Base-by-base conservation (phyloP, 2,113 vertebrate species). In the Atrichornis clamosus region DNA sequence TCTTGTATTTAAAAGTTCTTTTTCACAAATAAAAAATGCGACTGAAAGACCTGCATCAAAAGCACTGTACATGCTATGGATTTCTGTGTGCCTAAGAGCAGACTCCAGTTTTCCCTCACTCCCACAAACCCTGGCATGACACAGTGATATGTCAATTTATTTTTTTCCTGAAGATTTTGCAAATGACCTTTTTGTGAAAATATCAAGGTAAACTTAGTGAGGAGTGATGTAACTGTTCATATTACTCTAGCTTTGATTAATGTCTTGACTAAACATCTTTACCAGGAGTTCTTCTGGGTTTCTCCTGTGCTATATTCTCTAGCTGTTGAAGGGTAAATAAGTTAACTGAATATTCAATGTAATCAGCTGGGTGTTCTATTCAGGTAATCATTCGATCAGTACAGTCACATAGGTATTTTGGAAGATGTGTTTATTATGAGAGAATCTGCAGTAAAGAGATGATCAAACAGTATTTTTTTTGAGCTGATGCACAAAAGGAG, bases 271-370 rank as follows among this genome's bases (percentile, higher is more conserved):
- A 95, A 94, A 68, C 26, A 35, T 64, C 64, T 79, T 89, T 92
- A 56, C 28, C 42, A 23, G 81, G 52, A 80, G 11, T 63, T 89
- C 49, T 52, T 93, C 53, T 83, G 73, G 59, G 78, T 67, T 49
- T 81, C 22, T 72, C 44, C 84, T 96, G 84, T 16, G 15, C 85
- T 90, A 50, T 63, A 30, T 90, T 96, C 73, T 76, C 86, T 94
- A 94, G 89, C 78, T 85, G 37, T 49, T 97, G 85, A 95, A 87
- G 65, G 80, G 44, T 95, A 90, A 87, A 68, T 85, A 83, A 90
- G 60, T 89, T 93, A 96, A 83, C 93, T 94, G 90, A 93, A 93
- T 96, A 93, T 95, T 95, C 89, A 84, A 4, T 89, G 80, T 95
- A 95, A 97, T 96, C 90, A 87, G 58, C 46, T 84, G 72, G 53